Evolutionary conservation across 2,113 vertebrate species (phyloP).

Genomic region (Balaeniceps rex): DNA sequence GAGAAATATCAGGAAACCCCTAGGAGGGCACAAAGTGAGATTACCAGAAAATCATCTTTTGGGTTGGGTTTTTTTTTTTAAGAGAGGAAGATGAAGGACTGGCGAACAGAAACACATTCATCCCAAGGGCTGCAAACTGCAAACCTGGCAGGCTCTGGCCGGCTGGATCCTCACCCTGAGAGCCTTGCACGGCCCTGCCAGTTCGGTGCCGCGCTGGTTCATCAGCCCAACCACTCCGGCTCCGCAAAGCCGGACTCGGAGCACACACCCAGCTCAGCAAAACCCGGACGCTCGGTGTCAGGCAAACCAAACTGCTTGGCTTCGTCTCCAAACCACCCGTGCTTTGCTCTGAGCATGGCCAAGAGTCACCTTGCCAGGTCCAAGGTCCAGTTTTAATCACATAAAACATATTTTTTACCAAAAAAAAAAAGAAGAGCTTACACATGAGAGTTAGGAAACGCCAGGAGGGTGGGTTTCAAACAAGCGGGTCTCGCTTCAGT

Average conservation of each 20-base stretch:
- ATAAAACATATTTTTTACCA: neutral
- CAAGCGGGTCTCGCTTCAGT: conserved; percentile 25
- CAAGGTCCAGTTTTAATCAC: neutral
- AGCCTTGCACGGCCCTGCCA: neutral
- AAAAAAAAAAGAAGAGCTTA: neutral
- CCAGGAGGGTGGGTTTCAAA: conserved; percentile 31
- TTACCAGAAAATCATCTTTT: neutral
- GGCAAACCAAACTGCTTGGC: neutral
- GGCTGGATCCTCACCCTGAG: neutral
- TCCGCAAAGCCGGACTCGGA: neutral
- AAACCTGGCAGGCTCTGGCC: neutral
- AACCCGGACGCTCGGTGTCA: neutral
- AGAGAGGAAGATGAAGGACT: neutral
- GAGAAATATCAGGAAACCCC: neutral
- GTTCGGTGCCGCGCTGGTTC: too few species aligned
- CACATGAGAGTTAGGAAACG: neutral
- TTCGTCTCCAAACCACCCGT: neutral
- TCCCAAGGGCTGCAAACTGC: neutral
- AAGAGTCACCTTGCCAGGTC: neutral
- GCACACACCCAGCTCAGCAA: neutral
- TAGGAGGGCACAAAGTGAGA: neutral
- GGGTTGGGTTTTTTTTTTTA: neutral
- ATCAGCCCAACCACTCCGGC: neutral
- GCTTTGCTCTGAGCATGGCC: neutral
- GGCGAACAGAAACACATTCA: neutral